These are phyloP conservation scores for Argyrosomus japonicus DNA, from an alignment of 2,113 vertebrate genomes.

Conservation along the genomic window DNA sequence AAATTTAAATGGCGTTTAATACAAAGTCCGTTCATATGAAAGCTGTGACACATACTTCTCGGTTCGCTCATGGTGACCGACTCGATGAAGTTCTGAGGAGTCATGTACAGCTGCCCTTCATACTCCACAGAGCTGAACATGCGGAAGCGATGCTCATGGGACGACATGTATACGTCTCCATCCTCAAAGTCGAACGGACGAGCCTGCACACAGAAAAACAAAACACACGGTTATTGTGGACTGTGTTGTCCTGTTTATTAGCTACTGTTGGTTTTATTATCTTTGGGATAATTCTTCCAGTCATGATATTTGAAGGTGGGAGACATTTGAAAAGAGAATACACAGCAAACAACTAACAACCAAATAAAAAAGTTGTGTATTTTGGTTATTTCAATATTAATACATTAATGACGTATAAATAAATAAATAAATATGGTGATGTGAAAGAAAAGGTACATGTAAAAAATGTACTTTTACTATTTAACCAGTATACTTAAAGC, in stretches of 20 bases:
- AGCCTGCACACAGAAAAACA: slow-evolving; percentile 72
- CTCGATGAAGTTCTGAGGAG: slow-evolving; percentile 96
- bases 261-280: neutral
- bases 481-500: neutral
- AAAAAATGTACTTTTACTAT: neutral
- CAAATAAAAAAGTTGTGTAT: neutral
- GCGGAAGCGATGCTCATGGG: slow-evolving; percentile 94
- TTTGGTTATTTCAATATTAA: neutral
- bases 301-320: neutral
- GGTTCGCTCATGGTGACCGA: slow-evolving; percentile 96
- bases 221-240: neutral
- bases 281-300: neutral
- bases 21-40: neutral
- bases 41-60: slow-evolving; percentile 83
- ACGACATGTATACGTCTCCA: slow-evolving; percentile 92
- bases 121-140: slow-evolving; percentile 95
- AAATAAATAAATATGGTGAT: neutral
- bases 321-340: neutral
- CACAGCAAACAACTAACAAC: neutral
- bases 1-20: neutral
- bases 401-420: neutral
- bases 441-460: neutral
- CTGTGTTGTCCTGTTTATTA: neutral
- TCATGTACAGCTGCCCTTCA: slow-evolving; percentile 98
- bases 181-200: slow-evolving; percentile 88